Percentiles rank a stretch among this genome's conserved stretches.
These are phyloP conservation scores for Temnothorax longispinosus DNA, from an alignment of 1,140 invertebrate genomes.

Conservation along the genomic window DNA sequence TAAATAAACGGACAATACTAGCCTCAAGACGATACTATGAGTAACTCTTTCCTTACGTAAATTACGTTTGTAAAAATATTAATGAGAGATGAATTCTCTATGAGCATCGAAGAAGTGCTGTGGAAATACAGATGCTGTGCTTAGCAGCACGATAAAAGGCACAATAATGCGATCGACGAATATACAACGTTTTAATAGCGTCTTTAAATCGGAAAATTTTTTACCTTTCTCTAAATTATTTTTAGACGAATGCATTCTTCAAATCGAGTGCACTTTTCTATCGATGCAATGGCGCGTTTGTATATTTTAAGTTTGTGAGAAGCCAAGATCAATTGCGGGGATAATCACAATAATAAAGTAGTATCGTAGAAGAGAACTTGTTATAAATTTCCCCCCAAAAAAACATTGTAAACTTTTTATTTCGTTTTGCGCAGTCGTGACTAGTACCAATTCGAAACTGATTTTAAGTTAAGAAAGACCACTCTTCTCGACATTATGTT, in stretches of 20 bases:
- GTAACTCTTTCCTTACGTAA: slow-evolving; percentile 65
- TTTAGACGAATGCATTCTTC: slow-evolving; percentile 17
- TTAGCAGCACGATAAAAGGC: slow-evolving; percentile 33
- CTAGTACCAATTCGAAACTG: slow-evolving; percentile 16
- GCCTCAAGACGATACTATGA: slow-evolving; percentile 70
- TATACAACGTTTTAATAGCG: neutral
- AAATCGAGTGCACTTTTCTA: neutral
- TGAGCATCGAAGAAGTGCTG: neutral
- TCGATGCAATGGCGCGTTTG: neutral
- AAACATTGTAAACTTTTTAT: neutral
- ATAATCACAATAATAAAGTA: neutral
- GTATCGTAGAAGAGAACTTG: neutral
- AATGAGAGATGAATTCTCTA: slow-evolving; percentile 25
- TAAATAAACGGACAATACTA: slow-evolving; percentile 76
- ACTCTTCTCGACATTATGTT: neutral
- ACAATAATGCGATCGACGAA: neutral
- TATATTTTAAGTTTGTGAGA: slow-evolving; percentile 39
- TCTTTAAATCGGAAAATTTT: slow-evolving; percentile 25
- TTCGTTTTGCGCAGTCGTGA: neutral
- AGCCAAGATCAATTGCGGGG: neutral
- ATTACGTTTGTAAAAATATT: slow-evolving; percentile 34
- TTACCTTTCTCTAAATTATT: slow-evolving; percentile 35
- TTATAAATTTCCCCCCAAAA: neutral
- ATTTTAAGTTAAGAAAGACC: slow-evolving; percentile 11
- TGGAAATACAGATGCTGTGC: neutral